These are phyloP conservation scores for Arrhopalites spinosus DNA, from an alignment of 2,888 invertebrate species.

Conservation along the genomic window DNA sequence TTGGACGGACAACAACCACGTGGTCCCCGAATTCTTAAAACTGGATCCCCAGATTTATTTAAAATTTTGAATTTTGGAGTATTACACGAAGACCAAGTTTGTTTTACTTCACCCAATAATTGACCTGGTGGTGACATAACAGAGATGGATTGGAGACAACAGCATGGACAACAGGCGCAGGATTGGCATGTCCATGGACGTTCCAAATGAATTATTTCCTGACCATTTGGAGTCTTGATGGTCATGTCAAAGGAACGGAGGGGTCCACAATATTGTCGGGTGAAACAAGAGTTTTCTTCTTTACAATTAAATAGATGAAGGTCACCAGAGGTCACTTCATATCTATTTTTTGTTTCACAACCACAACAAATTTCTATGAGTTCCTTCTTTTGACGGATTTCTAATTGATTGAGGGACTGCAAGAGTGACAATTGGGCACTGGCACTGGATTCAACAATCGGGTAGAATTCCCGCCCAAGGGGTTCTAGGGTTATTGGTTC, in stretches of 20 bases:
- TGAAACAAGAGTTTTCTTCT: not conserved
- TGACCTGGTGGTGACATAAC: not conserved
- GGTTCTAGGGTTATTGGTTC: too few species aligned
- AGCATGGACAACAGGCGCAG: not conserved
- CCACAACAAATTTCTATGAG: not conserved
- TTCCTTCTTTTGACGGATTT: not conserved
- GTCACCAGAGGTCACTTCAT: not conserved
- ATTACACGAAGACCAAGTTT: constrained; percentile 15
- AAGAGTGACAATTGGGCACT: too few species aligned
- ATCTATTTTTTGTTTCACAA: constrained; percentile 17
- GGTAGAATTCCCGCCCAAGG: too few species aligned
- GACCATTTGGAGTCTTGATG: not conserved
- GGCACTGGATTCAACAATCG: too few species aligned
- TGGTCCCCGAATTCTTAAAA: constrained; percentile 58
- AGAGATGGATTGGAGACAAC: constrained; percentile 14
- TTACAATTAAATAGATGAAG: not conserved
- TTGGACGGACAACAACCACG: too few species aligned
- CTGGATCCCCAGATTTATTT: constrained; percentile 57
- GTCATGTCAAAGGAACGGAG: constrained; percentile 8
- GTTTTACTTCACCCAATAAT: constrained; percentile 21
- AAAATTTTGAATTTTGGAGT: constrained; percentile 57
- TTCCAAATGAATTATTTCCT: constrained; percentile 20
- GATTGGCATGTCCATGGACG: constrained; percentile 11
- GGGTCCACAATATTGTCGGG: constrained; percentile 6
- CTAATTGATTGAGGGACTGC: constrained; percentile 49